Percentiles rank a stretch among this genome's conserved stretches.
Conservation (phyloP, 2,797 vertebrate genomes). For the Lagothrix lagotricha region DNA sequence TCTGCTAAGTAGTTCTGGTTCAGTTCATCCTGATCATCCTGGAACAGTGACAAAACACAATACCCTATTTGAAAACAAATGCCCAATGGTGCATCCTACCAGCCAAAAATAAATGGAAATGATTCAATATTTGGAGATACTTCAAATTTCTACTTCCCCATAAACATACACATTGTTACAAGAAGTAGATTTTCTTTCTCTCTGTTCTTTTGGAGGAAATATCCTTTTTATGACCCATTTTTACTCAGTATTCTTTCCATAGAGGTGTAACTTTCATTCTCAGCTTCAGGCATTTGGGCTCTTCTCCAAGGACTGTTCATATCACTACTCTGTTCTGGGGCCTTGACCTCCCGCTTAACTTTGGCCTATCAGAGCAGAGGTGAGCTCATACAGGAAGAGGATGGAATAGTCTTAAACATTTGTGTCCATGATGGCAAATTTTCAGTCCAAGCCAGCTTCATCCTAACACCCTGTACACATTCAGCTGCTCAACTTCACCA, state of each 20-base stretch:
- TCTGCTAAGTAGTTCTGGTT: slow-evolving; percentile 86
- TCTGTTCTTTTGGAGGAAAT: slow-evolving; percentile 42
- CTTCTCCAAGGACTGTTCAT: not conserved
- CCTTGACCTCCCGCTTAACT: not conserved
- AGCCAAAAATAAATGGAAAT: slow-evolving; percentile 81
- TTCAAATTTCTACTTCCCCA: slow-evolving; percentile 83
- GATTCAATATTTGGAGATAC: slow-evolving; percentile 80
- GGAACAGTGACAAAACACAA: slow-evolving; percentile 82
- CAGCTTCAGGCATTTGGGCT: slow-evolving; percentile 8
- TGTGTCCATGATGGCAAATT: slow-evolving; percentile 38
- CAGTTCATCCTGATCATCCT: slow-evolving; percentile 85
- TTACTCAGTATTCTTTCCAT: slow-evolving; percentile 31
- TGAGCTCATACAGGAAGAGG: slow-evolving; percentile 26
- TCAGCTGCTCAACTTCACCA: slow-evolving; percentile 52
- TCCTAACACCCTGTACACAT: not conserved
- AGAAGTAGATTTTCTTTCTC: slow-evolving; percentile 67
- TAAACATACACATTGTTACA: slow-evolving; percentile 76
- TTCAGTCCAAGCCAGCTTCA: not conserved
- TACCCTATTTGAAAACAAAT: slow-evolving; percentile 51
- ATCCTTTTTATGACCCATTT: slow-evolving; percentile 29
- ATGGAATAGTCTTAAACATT: not conserved
- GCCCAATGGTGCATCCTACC: slow-evolving; percentile 72
- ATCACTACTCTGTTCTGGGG: not conserved
- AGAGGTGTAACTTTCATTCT: slow-evolving; percentile 33
- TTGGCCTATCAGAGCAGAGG: slow-evolving; percentile 13